Conservation (phyloP, 2,113 vertebrate species). For the Peromyscus leucopus region DNA sequence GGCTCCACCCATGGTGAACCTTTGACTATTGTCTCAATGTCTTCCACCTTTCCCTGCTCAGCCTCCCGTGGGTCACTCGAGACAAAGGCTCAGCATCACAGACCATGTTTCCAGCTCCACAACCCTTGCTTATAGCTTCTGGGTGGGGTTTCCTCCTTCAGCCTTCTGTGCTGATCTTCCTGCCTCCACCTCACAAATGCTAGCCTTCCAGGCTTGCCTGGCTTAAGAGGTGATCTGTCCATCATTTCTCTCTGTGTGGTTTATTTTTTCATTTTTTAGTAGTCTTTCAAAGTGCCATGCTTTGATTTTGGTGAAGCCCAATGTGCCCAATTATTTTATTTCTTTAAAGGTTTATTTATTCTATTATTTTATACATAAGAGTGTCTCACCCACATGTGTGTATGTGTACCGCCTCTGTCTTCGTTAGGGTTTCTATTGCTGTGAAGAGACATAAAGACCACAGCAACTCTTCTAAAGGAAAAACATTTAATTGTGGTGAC, state of each 20-base stretch:
- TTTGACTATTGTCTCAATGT: neutral
- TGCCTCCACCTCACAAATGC: neutral
- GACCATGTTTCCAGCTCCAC: fast-evolving
- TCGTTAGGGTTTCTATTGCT: neutral
- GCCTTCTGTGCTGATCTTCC: neutral
- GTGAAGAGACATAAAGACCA: neutral
- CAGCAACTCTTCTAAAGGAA: neutral
- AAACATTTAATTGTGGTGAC: neutral
- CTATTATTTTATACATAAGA: neutral
- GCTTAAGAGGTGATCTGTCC: neutral
- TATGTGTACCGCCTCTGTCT: neutral
- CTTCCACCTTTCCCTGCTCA: neutral
- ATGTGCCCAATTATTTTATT: neutral
- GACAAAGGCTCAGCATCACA: fast-evolving
- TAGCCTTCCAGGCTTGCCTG: too few relatives aligned
- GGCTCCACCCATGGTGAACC: neutral
- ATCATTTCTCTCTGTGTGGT: neutral
- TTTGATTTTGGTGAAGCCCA: slow-evolving; percentile 35
- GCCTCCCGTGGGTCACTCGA: neutral
- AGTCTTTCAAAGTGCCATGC: slow-evolving; percentile 11
- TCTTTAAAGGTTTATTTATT: neutral
- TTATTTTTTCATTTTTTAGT: slow-evolving; percentile 37
- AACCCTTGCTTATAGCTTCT: too few relatives aligned
- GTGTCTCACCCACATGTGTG: neutral
- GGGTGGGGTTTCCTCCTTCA: neutral